Evolutionary conservation across 2,888 invertebrate genomes (phyloP), one percentile per base, ranked within the genome.

Genomic region (Cephus pulcher): DNA sequence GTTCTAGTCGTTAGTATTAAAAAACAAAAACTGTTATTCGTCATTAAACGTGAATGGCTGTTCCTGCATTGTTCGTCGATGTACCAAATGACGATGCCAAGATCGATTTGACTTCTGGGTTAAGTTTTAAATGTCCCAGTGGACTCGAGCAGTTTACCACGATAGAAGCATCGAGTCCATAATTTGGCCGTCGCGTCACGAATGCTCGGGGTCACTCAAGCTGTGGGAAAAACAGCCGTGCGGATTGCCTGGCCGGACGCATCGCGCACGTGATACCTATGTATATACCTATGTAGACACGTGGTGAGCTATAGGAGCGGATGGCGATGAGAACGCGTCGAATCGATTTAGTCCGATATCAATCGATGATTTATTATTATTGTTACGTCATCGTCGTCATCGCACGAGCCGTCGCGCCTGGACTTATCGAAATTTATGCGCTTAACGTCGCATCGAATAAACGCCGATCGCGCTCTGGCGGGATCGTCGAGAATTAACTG

Each of bases 131-230:
- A 82, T 76, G 81, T 84, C 86, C 82, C 85, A 85, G 86, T 88
- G 86, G 86, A 88, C 84, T 86, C 83, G 82, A 87, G 84, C 88
- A 87, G 84, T 86, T 87, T 79, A 69, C 9, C 56, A 56, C 23
- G 23, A 9, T 0, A 9, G 23, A 56, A 56, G 56, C 56, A 23
- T 56, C 15, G 4, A 23, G 23, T 23, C 9, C 9, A 3, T 23
- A 23, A 9, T 56, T 56, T 9, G 23, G 23, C 23, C 56, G 9
- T 56, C 23, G 56, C 9, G 56, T 56, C 56, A 56, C 56, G 56
- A 56, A 56, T 23, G 9, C 0, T 56, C 56, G 56, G 56, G 23
- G 56, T 56, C 23, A 56, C 23, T 23, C 23, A 2, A 0, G 56
- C 23, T 23, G 23, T 56, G 56, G 56, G 23, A 56, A 23, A 56